phyloP scores from a whole-genome alignment of 2,888 invertebrate species.

The Amiota mariae region DNA sequence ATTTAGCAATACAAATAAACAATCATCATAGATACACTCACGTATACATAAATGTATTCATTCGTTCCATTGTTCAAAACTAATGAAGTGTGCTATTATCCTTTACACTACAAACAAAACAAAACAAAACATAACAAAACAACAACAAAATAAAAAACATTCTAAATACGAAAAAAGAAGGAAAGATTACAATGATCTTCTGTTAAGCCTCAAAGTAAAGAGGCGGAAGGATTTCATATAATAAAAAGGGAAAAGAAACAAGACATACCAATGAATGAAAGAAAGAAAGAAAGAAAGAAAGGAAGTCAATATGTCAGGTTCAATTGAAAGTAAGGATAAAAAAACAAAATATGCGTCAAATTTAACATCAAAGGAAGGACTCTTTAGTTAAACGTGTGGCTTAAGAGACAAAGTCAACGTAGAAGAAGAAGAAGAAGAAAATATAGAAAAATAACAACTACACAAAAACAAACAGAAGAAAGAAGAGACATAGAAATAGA shows the following conservation, averaged over 20 bases:
- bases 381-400: neutral
- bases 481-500: neutral
- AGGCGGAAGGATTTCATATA: neutral
- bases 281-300: too few relatives aligned
- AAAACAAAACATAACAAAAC: too few relatives aligned
- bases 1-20: too few relatives aligned
- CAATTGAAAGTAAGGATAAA: neutral
- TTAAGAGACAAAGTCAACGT: neutral
- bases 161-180: neutral
- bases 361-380: constrained; percentile 15
- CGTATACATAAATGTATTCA: too few relatives aligned
- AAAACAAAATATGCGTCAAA: constrained; percentile 8
- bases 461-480: neutral
- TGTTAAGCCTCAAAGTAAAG: neutral
- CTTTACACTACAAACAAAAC: too few relatives aligned
- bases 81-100: too few relatives aligned
- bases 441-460: neutral
- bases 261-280: neutral
- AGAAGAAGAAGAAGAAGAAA: neutral
- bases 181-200: neutral
- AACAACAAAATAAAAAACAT: too few relatives aligned
- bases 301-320: constrained; percentile 10
- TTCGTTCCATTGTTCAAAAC: too few relatives aligned
- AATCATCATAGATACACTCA: too few relatives aligned
- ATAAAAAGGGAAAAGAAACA: neutral